phyloP scores from a whole-genome alignment of 2,113 vertebrate genomes.

The Camelus bactrianus region DNA sequence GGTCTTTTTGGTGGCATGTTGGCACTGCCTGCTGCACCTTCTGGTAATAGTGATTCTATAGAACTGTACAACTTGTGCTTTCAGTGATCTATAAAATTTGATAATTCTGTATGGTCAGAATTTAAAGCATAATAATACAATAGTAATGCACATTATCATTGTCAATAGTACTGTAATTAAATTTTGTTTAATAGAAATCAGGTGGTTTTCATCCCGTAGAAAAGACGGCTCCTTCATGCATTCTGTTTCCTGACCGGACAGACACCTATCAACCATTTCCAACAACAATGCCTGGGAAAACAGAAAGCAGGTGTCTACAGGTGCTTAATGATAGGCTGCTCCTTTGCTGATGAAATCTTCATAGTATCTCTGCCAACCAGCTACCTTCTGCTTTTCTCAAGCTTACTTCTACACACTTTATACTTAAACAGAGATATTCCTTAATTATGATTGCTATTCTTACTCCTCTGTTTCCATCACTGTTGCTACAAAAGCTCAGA shows the following conservation, averaged over 20 bases:
- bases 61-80: not conserved
- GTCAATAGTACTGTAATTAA: not conserved
- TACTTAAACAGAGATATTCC: not conserved
- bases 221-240: not conserved
- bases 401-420: not conserved
- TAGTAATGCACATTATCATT: not conserved
- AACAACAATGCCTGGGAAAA: not conserved
- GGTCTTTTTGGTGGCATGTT: not conserved
- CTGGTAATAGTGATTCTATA: not conserved
- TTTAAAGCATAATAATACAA: not conserved
- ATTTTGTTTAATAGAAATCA: not conserved
- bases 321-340: not conserved
- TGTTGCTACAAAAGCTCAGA: not conserved
- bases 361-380: not conserved
- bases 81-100: not conserved
- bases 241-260: not conserved
- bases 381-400: not conserved
- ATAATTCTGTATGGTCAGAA: not conserved
- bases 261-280: not conserved
- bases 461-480: not conserved
- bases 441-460: not conserved
- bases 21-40: fast-evolving
- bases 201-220: not conserved
- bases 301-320: not conserved
- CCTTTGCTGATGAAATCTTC: not conserved